Evolutionary conservation across 2,888 invertebrate genomes (phyloP), one percentile per base, ranked within the genome.

Genomic region (Acanthopleura granulata): DNA sequence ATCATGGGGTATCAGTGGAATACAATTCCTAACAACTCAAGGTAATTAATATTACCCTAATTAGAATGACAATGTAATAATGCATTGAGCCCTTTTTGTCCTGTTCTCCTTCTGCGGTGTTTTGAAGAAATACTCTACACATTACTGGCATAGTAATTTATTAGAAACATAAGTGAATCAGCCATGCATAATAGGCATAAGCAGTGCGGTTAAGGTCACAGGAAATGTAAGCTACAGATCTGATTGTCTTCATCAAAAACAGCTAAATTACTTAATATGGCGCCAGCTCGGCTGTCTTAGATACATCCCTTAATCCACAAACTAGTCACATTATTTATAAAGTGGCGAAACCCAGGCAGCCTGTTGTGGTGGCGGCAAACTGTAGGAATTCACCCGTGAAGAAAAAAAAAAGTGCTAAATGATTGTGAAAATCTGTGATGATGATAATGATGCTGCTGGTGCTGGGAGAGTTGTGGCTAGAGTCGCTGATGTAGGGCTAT

Each of bases 41-140:
- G 57, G 18, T 57, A 57, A 57, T 66, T 66, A 66, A 66, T 66
- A 66, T 66, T 66, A 25, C 25, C 25, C 66, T 27, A 15, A 57
- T 57, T 22, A n/a, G 57, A 57, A 57, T 57, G 22, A 57, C 57
- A 57, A 40, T 40, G 40, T 40, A 40, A 40, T 40, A 40, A 40
- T 40, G 9, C 40, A 40, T 9, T 9, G 40, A 40, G 40, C 9
- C 40, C 9, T 40, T 40, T 40, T 40, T 40, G 40, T 40, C 9
- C 40, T 40, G 40, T 40, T 40, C 40, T 40, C 9, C 40, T 6
- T 40, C 40, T 40, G 40, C 9, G 40, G 40, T 40, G 4, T 40
- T 40, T 40, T 40, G 3, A 40, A 9, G 40, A 40, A 40, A 9
- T 3, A 40, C 40, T n/a, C n/a, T 40, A 9, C 40, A 40, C 40